These are phyloP conservation scores for Eupithecia vulgata DNA, from an alignment of 2,888 invertebrate genomes.

Conservation along the genomic window DNA sequence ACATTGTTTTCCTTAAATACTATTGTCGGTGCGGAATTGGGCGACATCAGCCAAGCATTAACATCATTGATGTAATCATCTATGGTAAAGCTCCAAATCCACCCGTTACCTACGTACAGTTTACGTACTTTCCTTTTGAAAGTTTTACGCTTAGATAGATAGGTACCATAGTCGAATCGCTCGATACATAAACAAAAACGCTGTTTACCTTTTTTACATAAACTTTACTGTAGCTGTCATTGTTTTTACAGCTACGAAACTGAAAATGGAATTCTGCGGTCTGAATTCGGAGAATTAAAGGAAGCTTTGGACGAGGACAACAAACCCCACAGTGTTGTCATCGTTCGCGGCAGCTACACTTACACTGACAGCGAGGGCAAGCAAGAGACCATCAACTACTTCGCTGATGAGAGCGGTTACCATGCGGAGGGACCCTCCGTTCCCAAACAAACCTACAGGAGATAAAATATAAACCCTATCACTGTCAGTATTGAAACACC, in stretches of 20 bases:
- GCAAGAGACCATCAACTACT: conserved; percentile 77
- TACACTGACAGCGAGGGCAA: conserved; percentile 84
- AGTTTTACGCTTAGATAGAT: background rate
- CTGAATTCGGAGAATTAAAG: conserved; percentile 77
- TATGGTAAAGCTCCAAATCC: too few species aligned
- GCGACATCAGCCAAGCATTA: too few species aligned
- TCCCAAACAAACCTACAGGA: conserved; percentile 76
- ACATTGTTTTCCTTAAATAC: too few species aligned
- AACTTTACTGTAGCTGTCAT: background rate
- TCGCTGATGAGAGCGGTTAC: conserved; percentile 86
- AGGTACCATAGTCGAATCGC: background rate
- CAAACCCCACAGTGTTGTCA: conserved; percentile 81
- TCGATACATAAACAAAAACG: too few species aligned
- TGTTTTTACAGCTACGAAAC: conserved; percentile 70
- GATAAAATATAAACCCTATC: conserved; percentile 38
- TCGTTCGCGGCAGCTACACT: conserved; percentile 84
- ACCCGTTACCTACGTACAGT: too few species aligned
- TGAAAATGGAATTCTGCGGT: conserved; percentile 80
- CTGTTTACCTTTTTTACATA: background rate
- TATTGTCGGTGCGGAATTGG: too few species aligned
- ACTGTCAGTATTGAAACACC: background rate
- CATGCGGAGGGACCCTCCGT: conserved; percentile 85
- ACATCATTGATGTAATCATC: too few species aligned
- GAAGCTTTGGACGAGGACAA: conserved; percentile 80
- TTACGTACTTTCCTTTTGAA: too few species aligned